phyloP scores from a whole-genome alignment of 2,113 vertebrate genomes.

The Pipa parva region DNA sequence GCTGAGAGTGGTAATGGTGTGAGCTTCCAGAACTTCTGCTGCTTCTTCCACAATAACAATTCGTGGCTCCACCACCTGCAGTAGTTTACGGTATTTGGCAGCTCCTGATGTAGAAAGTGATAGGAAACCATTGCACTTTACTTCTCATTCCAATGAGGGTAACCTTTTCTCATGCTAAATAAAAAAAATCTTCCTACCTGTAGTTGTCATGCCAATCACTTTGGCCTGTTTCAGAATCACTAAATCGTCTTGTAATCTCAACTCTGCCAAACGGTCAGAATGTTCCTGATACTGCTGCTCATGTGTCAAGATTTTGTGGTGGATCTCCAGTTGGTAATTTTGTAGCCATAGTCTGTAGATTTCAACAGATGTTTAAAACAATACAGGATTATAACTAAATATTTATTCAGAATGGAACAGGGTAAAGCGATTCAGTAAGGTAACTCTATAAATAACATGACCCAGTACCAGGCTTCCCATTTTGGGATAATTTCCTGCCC shows the following conservation, averaged over 20 bases:
- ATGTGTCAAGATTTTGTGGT: constrained; percentile 48
- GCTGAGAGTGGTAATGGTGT: constrained; percentile 86
- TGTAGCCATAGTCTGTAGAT: constrained; percentile 73
- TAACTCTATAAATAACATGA: too few species aligned
- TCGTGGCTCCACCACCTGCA: constrained; percentile 73
- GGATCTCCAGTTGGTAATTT: constrained; percentile 67
- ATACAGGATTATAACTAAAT: too few species aligned
- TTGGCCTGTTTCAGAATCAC: constrained; percentile 67
- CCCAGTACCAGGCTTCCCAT: too few species aligned
- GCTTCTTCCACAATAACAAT: constrained; percentile 92
- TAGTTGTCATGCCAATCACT: constrained; percentile 95
- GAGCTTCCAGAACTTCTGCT: constrained; percentile 91
- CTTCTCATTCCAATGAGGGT: too few species aligned
- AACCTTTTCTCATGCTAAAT: too few species aligned
- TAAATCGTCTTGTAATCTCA: constrained; percentile 72
- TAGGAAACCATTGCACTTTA: neutral
- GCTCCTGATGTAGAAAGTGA: constrained; percentile 64
- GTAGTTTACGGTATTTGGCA: constrained; percentile 77
- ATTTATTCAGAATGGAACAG: too few species aligned
- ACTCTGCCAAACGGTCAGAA: constrained; percentile 72
- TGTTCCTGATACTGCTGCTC: constrained; percentile 70
- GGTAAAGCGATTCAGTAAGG: too few species aligned
- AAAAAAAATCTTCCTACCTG: constrained; percentile 54
- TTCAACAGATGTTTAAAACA: too few species aligned
- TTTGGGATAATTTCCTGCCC: too few species aligned